Evolutionary conservation across 2,888 invertebrate species (phyloP).

Genomic region (Synanthedon formicaeformis): DNA sequence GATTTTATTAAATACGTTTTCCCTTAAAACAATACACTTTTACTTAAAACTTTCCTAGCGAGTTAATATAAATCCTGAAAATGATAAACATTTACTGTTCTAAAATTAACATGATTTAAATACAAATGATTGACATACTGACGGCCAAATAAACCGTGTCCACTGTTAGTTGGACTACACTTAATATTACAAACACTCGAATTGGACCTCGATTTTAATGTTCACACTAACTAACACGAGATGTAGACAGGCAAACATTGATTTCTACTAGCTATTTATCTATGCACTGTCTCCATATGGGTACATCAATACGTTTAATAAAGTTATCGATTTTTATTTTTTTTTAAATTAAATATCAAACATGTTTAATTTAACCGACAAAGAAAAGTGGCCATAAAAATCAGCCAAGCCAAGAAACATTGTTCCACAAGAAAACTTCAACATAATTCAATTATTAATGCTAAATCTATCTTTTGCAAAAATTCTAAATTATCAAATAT

Average conservation of each 20-base stretch:
- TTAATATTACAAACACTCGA: slow-evolving; percentile 52
- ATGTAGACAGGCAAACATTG: slow-evolving; percentile 26
- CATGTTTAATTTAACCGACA: too few species aligned
- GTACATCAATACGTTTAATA: not conserved
- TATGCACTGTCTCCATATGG: not conserved
- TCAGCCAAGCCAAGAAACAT: too few species aligned
- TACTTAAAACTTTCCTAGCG: slow-evolving; percentile 62
- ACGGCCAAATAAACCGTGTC: slow-evolving; percentile 33
- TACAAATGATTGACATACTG: slow-evolving; percentile 45
- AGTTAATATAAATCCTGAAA: slow-evolving; percentile 56
- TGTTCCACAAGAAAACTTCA: too few species aligned
- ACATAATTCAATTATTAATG: too few species aligned
- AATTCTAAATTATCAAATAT: too few species aligned
- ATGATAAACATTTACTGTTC: slow-evolving; percentile 44
- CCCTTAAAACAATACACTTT: slow-evolving; percentile 63
- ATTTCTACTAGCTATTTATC: slow-evolving; percentile 1
- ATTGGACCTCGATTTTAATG: slow-evolving; percentile 66
- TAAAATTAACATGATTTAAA: slow-evolving; percentile 61
- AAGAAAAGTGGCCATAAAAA: too few species aligned
- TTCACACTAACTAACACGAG: slow-evolving; percentile 52
- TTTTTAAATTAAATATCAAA: too few species aligned
- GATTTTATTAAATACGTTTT: slow-evolving; percentile 50
- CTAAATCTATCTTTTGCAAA: too few species aligned
- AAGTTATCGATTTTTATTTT: not conserved
- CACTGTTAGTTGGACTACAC: slow-evolving; percentile 37